Conservation (phyloP, 2,113 vertebrate genomes). For the Cromileptes altivelis region DNA sequence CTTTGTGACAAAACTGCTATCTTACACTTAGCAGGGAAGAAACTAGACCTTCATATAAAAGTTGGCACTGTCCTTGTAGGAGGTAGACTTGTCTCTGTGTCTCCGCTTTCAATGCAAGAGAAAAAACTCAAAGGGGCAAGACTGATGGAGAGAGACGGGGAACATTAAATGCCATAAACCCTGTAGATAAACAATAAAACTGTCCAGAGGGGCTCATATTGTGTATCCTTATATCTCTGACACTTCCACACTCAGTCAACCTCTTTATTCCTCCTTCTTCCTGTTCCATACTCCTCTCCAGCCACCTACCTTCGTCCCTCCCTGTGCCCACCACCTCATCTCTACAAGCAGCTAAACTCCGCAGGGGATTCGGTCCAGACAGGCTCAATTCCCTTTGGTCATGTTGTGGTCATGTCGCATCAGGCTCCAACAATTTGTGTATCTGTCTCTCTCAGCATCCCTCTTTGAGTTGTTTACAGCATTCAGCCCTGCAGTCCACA, state of each 20-base stretch:
- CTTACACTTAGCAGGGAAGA: conserved; percentile 29
- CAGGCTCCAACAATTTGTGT: conserved; percentile 21
- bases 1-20: conserved; percentile 52
- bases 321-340: not conserved
- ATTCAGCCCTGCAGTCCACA: conserved; percentile 3
- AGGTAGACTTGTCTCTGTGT: conserved; percentile 29
- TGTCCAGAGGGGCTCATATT: not conserved
- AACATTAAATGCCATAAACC: conserved; percentile 31
- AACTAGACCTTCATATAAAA: conserved; percentile 34
- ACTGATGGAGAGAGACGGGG: conserved; percentile 14
- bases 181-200: conserved; percentile 19
- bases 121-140: not conserved
- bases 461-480: conserved; percentile 8
- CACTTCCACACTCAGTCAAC: not conserved
- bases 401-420: conserved; percentile 46
- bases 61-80: conserved; percentile 40
- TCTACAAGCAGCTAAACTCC: conserved; percentile 15
- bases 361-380: conserved; percentile 24
- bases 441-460: conserved; percentile 27
- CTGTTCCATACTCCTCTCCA: conserved; percentile 11
- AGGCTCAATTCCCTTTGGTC: conserved; percentile 37
- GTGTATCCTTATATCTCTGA: conserved; percentile 1
- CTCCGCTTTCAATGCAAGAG: conserved; percentile 7
- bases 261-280: not conserved
- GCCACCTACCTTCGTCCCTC: not conserved